These are phyloP conservation scores for Arrhopalites spinosus DNA, from an alignment of 2,888 invertebrate species.

Conservation along the genomic window DNA sequence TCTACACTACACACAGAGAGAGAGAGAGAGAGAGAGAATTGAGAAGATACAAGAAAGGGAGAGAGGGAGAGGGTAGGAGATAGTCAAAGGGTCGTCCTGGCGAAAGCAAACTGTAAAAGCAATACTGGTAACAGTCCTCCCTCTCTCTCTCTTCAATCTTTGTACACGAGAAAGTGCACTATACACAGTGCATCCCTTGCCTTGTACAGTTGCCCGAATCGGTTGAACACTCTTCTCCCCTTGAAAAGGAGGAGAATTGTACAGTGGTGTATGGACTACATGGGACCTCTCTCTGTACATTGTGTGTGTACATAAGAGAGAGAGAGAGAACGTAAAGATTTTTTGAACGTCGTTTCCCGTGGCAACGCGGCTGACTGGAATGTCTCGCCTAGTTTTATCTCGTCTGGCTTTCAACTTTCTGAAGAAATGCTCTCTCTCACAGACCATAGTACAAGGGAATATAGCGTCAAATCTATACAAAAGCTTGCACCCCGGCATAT, in stretches of 20 bases:
- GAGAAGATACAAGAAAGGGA: background rate
- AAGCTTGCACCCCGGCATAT: background rate
- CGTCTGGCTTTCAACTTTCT: background rate
- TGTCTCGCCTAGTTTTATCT: conserved; percentile 41
- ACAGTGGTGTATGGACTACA: too few relatives aligned
- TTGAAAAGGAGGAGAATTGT: too few relatives aligned
- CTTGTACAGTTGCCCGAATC: too few relatives aligned
- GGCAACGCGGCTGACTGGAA: conserved; percentile 38
- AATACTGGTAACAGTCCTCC: background rate
- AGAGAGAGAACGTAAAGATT: background rate
- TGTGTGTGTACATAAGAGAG: background rate
- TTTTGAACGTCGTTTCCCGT: conserved; percentile 26
- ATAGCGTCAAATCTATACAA: too few relatives aligned
- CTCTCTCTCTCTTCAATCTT: background rate
- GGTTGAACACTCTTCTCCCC: conserved; percentile 3
- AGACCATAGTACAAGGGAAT: background rate
- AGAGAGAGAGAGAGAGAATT: background rate
- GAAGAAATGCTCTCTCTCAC: background rate
- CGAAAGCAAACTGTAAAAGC: background rate
- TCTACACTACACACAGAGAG: conserved; percentile 2
- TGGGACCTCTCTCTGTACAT: background rate
- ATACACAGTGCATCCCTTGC: too few relatives aligned
- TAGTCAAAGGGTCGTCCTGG: background rate
- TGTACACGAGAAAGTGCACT: background rate
- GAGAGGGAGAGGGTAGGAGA: background rate